Evolutionary conservation across 2,113 vertebrate genomes (phyloP).

Genomic region (Engystomops pustulosus): DNA sequence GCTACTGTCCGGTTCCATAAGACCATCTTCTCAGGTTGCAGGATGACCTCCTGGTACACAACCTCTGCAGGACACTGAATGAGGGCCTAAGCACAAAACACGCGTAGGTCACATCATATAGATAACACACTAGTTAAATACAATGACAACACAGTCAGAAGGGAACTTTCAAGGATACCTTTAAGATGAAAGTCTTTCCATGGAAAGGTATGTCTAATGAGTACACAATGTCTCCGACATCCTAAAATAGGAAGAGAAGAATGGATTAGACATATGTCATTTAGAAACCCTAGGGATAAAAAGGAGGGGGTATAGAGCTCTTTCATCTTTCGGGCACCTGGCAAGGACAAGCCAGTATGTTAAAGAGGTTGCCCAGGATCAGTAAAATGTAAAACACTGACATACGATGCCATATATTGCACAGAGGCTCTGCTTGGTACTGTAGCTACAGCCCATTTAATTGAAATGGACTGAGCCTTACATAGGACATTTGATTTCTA

Average conservation of each 20-base stretch:
- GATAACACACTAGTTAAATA: background rate
- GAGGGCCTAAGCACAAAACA: conserved; percentile 75
- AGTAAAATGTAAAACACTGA: no score
- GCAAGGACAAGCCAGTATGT: no score
- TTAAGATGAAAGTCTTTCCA: conserved; percentile 95
- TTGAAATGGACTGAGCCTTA: no score
- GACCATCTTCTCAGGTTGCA: conserved; percentile 95
- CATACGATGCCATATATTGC: no score
- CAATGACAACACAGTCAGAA: background rate
- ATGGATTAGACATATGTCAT: background rate
- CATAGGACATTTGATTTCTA: no score
- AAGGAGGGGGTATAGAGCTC: no score
- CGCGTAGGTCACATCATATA: conserved; percentile 35
- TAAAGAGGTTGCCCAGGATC: no score
- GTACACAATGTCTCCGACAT: conserved; percentile 89
- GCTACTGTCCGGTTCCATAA: conserved; percentile 93
- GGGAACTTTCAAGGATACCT: conserved; percentile 73
- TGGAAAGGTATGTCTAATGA: conserved; percentile 92
- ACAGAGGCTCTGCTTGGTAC: no score
- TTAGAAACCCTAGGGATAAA: background rate
- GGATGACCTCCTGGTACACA: conserved; percentile 94
- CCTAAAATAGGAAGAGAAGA: conserved; percentile 71
- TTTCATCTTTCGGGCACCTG: no score
- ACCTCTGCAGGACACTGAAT: conserved; percentile 91
- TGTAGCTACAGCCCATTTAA: no score